Conservation (phyloP, 1,140 invertebrate species). For the Leptinotarsa defecta region DNA sequence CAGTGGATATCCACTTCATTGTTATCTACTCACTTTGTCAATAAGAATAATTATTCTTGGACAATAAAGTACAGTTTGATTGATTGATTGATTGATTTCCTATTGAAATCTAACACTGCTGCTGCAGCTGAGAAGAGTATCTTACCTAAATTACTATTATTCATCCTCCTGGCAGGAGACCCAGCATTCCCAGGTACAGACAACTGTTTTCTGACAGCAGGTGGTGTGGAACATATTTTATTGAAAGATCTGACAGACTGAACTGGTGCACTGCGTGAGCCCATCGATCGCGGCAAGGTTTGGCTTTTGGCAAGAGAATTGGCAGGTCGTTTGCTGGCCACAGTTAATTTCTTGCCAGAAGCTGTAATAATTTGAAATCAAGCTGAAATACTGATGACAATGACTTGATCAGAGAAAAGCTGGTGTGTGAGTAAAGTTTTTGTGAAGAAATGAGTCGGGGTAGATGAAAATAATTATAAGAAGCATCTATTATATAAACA, state of each 20-base stretch:
- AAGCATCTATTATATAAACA: too few relatives aligned
- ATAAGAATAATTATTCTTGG: too few relatives aligned
- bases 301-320: constrained; percentile 76
- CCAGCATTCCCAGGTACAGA: constrained; percentile 66
- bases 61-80: too few relatives aligned
- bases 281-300: constrained; percentile 81
- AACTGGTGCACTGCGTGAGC: constrained; percentile 63
- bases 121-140: too few relatives aligned
- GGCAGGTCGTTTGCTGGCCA: constrained; percentile 68
- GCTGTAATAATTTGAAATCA: constrained; percentile 56
- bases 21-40: too few relatives aligned
- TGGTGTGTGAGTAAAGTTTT: too few relatives aligned
- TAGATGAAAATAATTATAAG: too few relatives aligned
- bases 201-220: constrained; percentile 78
- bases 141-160: constrained; percentile 33
- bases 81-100: too few relatives aligned
- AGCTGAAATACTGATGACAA: constrained; percentile 24
- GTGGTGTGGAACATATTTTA: constrained; percentile 78
- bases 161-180: constrained; percentile 61
- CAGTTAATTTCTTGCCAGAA: constrained; percentile 73
- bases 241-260: constrained; percentile 61
- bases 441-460: too few relatives aligned
- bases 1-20: too few relatives aligned
- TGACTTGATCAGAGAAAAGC: neutral
- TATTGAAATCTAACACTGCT: too few relatives aligned